A percentile compares a stretch with the other conserved stretches of the same genome.
Conservation (phyloP, 2,797 vertebrate species). For the Numenius phaeopus region DNA sequence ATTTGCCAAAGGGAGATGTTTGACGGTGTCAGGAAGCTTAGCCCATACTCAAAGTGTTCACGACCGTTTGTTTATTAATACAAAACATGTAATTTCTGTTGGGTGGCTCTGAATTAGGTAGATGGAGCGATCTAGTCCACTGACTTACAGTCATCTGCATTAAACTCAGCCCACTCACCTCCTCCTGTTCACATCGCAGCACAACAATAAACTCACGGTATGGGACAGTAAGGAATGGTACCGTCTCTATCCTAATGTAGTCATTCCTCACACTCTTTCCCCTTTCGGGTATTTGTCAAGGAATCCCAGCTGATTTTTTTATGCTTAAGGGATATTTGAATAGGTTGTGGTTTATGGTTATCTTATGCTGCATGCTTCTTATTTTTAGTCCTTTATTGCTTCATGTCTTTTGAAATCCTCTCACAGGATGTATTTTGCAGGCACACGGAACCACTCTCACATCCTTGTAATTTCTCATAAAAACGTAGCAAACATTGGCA, state of each 20-base stretch:
- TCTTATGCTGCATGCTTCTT: not conserved
- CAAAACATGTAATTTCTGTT: constrained; percentile 66
- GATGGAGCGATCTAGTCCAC: constrained; percentile 20
- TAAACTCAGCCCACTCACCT: constrained; percentile 37
- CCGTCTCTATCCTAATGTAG: too few relatives aligned
- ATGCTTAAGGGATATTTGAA: not conserved
- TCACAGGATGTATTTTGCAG: not conserved
- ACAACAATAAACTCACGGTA: not conserved
- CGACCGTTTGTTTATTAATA: constrained; percentile 32
- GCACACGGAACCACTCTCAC: not conserved
- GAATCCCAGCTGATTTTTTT: not conserved
- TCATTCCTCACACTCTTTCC: not conserved
- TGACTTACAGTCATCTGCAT: not conserved
- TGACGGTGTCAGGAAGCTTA: constrained; percentile 28
- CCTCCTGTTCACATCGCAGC: not conserved
- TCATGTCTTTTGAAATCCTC: not conserved
- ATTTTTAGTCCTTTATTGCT: not conserved
- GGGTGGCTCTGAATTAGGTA: constrained; percentile 57
- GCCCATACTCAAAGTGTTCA: not conserved
- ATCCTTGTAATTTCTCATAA: not conserved
- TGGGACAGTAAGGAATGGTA: not conserved
- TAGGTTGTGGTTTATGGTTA: not conserved
- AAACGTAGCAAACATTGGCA: not conserved
- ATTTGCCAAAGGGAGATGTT: constrained; percentile 41
- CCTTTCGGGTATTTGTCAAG: not conserved